Percentiles rank a stretch among this genome's conserved stretches.
Conservation (phyloP, 2,888 invertebrate species). For the Silvanus unidentatus region DNA sequence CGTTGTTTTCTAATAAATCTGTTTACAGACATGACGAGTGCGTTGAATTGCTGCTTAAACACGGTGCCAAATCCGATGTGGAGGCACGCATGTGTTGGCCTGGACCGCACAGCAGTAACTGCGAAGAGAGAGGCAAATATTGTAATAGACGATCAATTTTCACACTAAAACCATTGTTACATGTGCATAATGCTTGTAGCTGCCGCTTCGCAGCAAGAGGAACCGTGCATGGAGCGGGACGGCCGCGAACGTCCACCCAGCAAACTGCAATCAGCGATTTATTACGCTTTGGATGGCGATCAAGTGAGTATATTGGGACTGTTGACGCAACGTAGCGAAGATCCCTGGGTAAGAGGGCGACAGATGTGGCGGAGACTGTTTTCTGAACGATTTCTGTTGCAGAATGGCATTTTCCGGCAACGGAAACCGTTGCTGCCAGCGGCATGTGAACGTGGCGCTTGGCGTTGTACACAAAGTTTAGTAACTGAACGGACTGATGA, state of each 20-base stretch:
- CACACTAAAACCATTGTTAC: not conserved
- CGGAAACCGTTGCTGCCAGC: slow-evolving; percentile 61
- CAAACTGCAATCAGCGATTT: slow-evolving; percentile 63
- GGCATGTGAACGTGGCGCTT: slow-evolving; percentile 66
- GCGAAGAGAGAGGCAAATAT: slow-evolving; percentile 63
- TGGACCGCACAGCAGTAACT: slow-evolving; percentile 63
- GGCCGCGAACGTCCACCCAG: slow-evolving; percentile 43
- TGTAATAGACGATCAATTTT: slow-evolving; percentile 37
- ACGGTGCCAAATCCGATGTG: slow-evolving; percentile 65
- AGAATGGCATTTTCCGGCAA: slow-evolving; percentile 50
- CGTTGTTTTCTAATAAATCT: not conserved
- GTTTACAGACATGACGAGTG: slow-evolving; percentile 56
- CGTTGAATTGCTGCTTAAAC: slow-evolving; percentile 61
- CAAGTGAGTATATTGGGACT: slow-evolving; percentile 63
- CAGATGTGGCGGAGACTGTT: not conserved
- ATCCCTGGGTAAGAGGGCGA: slow-evolving; percentile 58
- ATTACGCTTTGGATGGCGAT: slow-evolving; percentile 68
- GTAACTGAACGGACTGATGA: slow-evolving; percentile 61
- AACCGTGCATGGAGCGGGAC: slow-evolving; percentile 46
- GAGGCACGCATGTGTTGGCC: slow-evolving; percentile 73
- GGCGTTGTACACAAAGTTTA: slow-evolving; percentile 64
- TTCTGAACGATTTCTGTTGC: slow-evolving; percentile 13
- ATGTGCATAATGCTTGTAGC: slow-evolving; percentile 25
- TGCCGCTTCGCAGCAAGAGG: slow-evolving; percentile 48
- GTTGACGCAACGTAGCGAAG: slow-evolving; percentile 61